phyloP scores from a whole-genome alignment of 2,797 vertebrate genomes.

The Leucoraja ocellata region DNA sequence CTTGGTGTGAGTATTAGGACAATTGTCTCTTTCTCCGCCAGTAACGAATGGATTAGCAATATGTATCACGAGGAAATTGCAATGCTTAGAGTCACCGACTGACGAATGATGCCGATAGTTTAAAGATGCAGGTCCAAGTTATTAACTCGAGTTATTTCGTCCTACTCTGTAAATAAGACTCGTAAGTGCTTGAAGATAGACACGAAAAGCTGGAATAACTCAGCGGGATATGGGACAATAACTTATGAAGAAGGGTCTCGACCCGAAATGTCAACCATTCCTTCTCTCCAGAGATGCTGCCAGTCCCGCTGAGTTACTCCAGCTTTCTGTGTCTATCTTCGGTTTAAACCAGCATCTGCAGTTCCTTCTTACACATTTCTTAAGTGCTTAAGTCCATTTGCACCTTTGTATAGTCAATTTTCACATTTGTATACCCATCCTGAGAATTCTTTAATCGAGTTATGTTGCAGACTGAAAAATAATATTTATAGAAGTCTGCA shows the following conservation, averaged over 20 bases:
- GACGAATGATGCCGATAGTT: too few species aligned
- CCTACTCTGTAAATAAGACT: neutral
- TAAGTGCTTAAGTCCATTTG: neutral
- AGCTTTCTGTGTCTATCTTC: too few species aligned
- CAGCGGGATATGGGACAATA: too few species aligned
- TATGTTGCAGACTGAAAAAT: neutral
- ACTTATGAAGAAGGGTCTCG: too few species aligned
- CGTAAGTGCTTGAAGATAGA: neutral
- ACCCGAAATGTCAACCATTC: too few species aligned
- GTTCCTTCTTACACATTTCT: too few species aligned
- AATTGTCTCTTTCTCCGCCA: neutral
- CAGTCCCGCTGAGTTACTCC: too few species aligned
- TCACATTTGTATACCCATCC: neutral
- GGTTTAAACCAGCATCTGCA: too few species aligned
- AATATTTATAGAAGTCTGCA: neutral
- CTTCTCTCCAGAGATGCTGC: too few species aligned
- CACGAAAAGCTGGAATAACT: too few species aligned
- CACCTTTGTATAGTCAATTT: neutral
- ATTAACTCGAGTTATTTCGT: neutral
- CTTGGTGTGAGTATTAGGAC: too few species aligned
- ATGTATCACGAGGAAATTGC: conserved; percentile 5
- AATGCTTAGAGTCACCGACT: neutral
- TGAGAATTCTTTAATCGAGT: neutral
- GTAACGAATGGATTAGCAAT: neutral
- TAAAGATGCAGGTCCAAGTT: neutral